Base-by-base conservation (phyloP, 2,797 vertebrate genomes). In the Neopelma chrysocephalum region DNA sequence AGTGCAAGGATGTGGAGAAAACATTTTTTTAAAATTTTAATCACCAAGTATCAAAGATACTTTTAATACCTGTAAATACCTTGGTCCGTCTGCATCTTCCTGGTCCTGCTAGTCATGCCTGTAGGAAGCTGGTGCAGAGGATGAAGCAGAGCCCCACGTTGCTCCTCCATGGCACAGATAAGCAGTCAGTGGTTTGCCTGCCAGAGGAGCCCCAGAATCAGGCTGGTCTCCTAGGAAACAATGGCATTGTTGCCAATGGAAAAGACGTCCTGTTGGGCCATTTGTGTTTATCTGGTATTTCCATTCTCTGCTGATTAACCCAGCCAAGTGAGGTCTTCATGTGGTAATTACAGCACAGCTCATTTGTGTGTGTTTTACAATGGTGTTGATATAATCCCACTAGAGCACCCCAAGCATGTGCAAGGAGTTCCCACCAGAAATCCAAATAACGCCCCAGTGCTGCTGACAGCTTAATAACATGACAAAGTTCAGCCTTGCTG, bases 391-490 rank as follows among this genome's bases (percentile, higher is more conserved):
- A 98, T 98, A 98, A 98, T 98, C 98, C 98, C 98, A 96, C 96
- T 83, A 97, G 97, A 98, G 96, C 94, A 96, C 96, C 95, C 96
- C 78, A 92, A 98, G 97, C 98, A 97, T 98, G 97, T 97, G 98
- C 97, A 94, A 97, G 97, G 97, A 97, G 97, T 98, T 98, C 98
- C 98, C 98, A 98, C 97, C 98, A 98, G 98, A 98, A 98, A 98
- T 98, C 98, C 97, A 98, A 98, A 97, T 98, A 98, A 98, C 87
- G 93, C 97, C 97, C 95, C 93, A 91, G 97, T 11, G 53, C 96
- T 96, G 98, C 98, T 98, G 98, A 98, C 98, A 98, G 98, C 97
- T 98, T 98, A 98, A 98, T 98, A 98, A 98, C 96, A 98, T 98
- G 98, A 98, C 98, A 98, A 98, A 98, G 98, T 98, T 98, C 98